Conservation (phyloP, 2,113 vertebrate species). For the Boulengeromyrus knoepffleri region DNA sequence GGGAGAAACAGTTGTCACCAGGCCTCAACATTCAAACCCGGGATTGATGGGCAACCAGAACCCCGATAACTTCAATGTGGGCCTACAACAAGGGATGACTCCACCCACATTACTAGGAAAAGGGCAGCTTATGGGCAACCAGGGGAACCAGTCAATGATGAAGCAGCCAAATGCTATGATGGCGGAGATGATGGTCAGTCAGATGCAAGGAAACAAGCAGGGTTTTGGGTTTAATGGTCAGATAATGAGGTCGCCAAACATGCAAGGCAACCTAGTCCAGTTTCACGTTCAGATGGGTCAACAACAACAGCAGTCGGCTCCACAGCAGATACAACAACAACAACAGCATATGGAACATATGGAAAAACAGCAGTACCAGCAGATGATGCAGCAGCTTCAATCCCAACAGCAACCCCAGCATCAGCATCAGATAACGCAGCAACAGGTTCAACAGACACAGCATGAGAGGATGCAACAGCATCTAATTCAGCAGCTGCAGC, state of each 20-base stretch:
- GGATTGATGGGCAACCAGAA: conserved; percentile 65
- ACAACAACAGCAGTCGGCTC: conserved; percentile 58
- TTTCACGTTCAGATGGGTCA: conserved; percentile 74
- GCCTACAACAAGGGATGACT: conserved; percentile 87
- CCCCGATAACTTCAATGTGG: conserved; percentile 61
- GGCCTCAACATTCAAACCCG: conserved; percentile 71
- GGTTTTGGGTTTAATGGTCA: conserved; percentile 81
- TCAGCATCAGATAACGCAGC: conserved; percentile 59
- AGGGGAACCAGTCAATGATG: conserved; percentile 84
- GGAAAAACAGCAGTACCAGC: conserved; percentile 74
- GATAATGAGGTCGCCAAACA: conserved; percentile 83
- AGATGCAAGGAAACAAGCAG: conserved; percentile 90
- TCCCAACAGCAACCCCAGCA: conserved; percentile 58
- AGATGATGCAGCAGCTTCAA: conserved; percentile 60
- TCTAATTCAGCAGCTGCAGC: conserved; percentile 60
- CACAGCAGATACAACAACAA: conserved; percentile 57
- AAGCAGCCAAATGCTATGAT: conserved; percentile 85
- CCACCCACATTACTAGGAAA: conserved; percentile 88
- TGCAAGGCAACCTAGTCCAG: conserved; percentile 82
- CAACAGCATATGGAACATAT: conserved; percentile 62
- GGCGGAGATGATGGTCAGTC: conserved; percentile 92
- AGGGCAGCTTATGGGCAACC: conserved; percentile 87
- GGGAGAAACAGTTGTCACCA: conserved; percentile 87
- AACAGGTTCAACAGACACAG: conserved; percentile 57
- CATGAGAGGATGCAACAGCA: conserved; percentile 23